A percentile compares a stretch with the other conserved stretches of the same genome.
These are phyloP conservation scores for Grapholita molesta DNA, from an alignment of 1,140 invertebrate genomes.

Conservation along the genomic window DNA sequence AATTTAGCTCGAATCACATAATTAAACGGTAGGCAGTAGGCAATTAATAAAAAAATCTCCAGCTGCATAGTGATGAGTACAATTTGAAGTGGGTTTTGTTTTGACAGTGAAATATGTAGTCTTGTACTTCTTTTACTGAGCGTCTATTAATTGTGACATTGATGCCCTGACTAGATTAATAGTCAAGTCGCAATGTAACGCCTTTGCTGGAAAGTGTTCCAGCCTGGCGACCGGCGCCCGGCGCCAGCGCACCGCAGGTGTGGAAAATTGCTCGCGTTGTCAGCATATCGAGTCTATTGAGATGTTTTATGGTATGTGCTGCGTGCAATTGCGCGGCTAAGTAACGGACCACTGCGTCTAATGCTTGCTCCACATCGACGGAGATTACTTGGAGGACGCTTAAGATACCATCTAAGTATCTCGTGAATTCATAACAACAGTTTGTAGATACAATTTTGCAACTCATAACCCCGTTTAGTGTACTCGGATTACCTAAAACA, in stretches of 20 bases:
- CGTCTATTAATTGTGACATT: background rate
- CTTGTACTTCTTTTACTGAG: background rate
- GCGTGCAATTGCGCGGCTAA: background rate
- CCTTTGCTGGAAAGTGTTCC: slow-evolving; percentile 63
- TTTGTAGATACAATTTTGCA: too few species aligned
- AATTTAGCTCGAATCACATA: too few species aligned
- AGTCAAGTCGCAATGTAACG: slow-evolving; percentile 19
- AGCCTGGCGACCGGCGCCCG: slow-evolving; percentile 38
- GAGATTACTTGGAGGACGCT: background rate
- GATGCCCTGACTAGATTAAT: background rate
- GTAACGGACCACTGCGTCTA: background rate
- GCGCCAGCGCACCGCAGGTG: slow-evolving; percentile 45
- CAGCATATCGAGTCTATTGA: slow-evolving; percentile 10
- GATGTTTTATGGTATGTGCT: slow-evolving; percentile 4
- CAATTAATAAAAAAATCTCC: too few species aligned
- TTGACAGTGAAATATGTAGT: background rate
- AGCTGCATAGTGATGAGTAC: too few species aligned
- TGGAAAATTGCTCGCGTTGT: slow-evolving; percentile 31
- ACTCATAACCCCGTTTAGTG: too few species aligned
- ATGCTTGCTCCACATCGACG: background rate
- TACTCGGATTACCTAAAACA: too few species aligned
- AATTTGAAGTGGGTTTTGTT: too few species aligned
- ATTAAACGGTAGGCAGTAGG: too few species aligned
- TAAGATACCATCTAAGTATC: too few species aligned
- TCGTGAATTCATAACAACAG: too few species aligned